Base-by-base conservation (phyloP, 2,113 vertebrate species). In the Istiophorus platypterus region DNA sequence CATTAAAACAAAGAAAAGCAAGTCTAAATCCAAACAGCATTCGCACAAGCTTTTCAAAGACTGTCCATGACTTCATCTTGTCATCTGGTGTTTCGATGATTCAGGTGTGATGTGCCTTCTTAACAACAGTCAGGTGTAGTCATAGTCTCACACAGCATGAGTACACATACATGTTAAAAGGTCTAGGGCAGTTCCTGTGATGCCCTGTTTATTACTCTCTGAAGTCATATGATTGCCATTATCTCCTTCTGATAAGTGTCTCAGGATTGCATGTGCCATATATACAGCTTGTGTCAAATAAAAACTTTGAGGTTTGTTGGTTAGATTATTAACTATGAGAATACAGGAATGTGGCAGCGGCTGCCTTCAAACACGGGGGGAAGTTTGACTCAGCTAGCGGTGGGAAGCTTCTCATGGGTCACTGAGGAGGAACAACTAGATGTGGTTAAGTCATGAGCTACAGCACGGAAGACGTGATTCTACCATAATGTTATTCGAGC, bases 161-260 rank as follows among this genome's bases (percentile, higher is more conserved):
- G 74, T 80, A 66, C 84, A 88, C 54, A 65, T 15, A 74, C 27
- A 34, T 37, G 59, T 45, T 73, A 61, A 73, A 75, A 82, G 42
- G 92, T 92, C 92, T 93, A 13, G 58, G 42, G 70, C 37, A 89
- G 72, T 92, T 92, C 90, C 92, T 92, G 88, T 82, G 80, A 64
- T 71, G 8, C 61, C 82, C n/a, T 79, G 83, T 81, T 88, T 81
- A 58, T 66, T 57, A 49, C 9, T 12, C 75, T 71, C 26, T 79
- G 80, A 88, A 76, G 69, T 91, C 89, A 92, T 72, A 37, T 64
- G 73, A 85, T 51, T 24, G 37, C 54, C 82, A 72, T 29, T 73
- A 89, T 77, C 74, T 76, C 20, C 0, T 52, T 58, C n/a, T 69
- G 78, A 93, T 91, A 83, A 88, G 56, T 42, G 42, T 37, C 78